Base-by-base conservation (phyloP, 1,140 invertebrate species). In the Bathynomus jamesi region DNA sequence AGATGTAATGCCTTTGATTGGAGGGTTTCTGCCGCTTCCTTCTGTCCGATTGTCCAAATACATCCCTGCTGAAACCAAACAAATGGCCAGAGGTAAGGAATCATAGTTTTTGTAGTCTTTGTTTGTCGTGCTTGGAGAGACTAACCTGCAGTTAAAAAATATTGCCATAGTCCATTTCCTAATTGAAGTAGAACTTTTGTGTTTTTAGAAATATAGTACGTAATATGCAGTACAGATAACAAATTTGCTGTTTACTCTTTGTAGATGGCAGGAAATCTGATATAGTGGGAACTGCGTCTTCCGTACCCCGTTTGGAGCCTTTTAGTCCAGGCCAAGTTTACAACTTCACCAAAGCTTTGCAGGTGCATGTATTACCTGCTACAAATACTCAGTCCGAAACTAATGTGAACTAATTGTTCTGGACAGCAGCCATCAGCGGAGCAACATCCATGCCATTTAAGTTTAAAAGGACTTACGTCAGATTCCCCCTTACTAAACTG, bases 31-130 rank as follows among this genome's bases (percentile, higher is more conserved):
- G 61, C 94, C 94, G 8, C 84, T 95, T 67, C 95, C 95, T 5
- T 85, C 89, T 68, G 90, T 97, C 69, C 85, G 92, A 71, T 83
- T 97, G n/a, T 94, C 92, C 5, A 94, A 94, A 78, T 96, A 96
- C 82, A 92, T 94, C 78, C 91, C 91, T 21, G 91, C 90, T 17
- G 88, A 89, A 27, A 30, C 25, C 13, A 72, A 72, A 21, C 68
- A 71, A 24, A 40, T 69, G 5, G n/a, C 63, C 3, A 74, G 63
- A 72, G 74, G 74, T 76, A 69, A 64, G 61, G n/a, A 31, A 32
- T 29, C 24, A 24, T 17, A n/a, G 4, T 69, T 28, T 67, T 29
- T 17, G n/a, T 2, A 31, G 30, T 24, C 25, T 17, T 63, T 28
- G 62, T 10, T 65, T 4, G 32, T 13, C 46, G 21, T 0, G 21